phyloP scores from a whole-genome alignment of 2,888 invertebrate genomes.

The Lithophane socia region DNA sequence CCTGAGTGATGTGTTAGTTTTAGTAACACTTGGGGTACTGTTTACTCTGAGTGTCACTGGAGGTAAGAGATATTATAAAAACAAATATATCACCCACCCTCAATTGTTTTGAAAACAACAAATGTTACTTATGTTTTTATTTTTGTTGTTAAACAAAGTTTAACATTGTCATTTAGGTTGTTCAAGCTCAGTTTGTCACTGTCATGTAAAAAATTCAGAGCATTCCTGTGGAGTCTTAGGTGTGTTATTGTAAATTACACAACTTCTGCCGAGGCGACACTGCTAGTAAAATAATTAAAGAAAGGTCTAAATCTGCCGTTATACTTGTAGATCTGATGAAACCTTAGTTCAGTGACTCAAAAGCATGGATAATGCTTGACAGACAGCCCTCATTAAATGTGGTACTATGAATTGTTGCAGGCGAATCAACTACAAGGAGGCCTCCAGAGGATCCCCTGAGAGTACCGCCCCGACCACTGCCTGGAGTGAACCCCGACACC shows the following conservation, averaged over 20 bases:
- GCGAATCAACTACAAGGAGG: slow-evolving; percentile 71
- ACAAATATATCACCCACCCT: not conserved
- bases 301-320: not conserved
- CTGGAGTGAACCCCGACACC: slow-evolving; percentile 79
- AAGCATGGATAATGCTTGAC: not conserved
- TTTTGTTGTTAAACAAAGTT: not conserved
- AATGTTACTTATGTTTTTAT: not conserved
- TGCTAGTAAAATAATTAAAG: not conserved
- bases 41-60: slow-evolving; percentile 45
- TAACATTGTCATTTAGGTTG: no score
- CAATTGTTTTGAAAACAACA: not conserved
- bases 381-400: not conserved
- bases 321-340: not conserved
- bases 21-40: slow-evolving; percentile 50
- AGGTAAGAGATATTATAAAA: slow-evolving; percentile 37
- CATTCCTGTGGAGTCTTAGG: not conserved
- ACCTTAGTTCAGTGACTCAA: not conserved
- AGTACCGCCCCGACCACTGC: slow-evolving; percentile 77
- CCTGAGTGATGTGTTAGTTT: slow-evolving; percentile 56
- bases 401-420: slow-evolving; percentile 61
- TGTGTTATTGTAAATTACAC: not conserved
- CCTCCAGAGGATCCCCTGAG: slow-evolving; percentile 81
- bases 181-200: not conserved
- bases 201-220: not conserved
- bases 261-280: not conserved